phyloP scores from a whole-genome alignment of 2,888 invertebrate species.

The Tipula helvola region DNA sequence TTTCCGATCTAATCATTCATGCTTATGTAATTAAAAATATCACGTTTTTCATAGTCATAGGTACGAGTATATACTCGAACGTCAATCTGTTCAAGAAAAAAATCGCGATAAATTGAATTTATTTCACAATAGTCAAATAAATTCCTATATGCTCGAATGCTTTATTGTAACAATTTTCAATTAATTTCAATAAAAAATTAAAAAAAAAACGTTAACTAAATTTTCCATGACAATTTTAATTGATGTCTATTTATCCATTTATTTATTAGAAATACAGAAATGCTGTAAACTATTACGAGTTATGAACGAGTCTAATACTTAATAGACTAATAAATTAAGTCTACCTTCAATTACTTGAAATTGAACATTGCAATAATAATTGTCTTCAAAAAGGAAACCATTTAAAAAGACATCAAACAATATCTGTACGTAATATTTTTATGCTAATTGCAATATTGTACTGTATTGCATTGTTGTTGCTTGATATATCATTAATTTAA shows the following conservation, averaged over 20 bases:
- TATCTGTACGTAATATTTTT: background rate
- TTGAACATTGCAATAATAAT: background rate
- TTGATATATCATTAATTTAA: background rate
- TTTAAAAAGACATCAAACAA: background rate
- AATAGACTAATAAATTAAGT: background rate
- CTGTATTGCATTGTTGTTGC: background rate
- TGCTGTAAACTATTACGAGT: background rate
- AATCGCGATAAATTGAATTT: background rate
- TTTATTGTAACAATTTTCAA: background rate
- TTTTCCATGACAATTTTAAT: conserved; percentile 4
- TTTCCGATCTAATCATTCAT: background rate
- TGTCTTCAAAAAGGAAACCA: background rate
- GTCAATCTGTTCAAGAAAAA: background rate
- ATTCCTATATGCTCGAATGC: background rate
- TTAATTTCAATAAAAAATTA: background rate
- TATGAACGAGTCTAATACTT: background rate
- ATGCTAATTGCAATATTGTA: background rate
- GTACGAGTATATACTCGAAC: background rate
- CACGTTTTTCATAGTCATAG: background rate
- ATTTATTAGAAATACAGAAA: background rate
- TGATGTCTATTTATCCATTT: background rate
- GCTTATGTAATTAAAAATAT: background rate
- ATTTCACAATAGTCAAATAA: background rate
- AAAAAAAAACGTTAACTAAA: background rate
- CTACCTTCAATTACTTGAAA: background rate